These are phyloP conservation scores for Calameuta idolon DNA, from an alignment of 2,888 invertebrate genomes.

Conservation along the genomic window DNA sequence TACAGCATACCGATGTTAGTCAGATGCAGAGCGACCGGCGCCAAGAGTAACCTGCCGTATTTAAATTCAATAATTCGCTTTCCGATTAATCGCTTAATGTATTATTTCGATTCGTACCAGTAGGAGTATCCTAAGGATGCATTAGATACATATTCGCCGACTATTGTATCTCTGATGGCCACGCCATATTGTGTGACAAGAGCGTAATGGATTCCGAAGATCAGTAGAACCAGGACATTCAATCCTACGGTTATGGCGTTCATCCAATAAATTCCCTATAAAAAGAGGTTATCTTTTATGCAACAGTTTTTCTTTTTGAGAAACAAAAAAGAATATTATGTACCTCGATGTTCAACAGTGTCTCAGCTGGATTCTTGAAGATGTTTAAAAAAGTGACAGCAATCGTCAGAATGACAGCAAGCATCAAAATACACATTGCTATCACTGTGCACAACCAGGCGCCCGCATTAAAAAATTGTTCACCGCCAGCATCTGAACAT, in stretches of 20 bases:
- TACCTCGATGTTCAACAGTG: constrained; percentile 35
- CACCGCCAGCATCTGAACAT: constrained; percentile 24
- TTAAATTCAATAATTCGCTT: background rate
- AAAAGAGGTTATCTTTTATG: too few species aligned
- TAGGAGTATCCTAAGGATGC: constrained; percentile 37
- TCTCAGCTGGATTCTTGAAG: constrained; percentile 34
- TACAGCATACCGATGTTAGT: constrained; percentile 22
- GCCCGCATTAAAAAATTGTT: constrained; percentile 34
- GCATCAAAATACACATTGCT: constrained; percentile 27
- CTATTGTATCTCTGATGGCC: constrained; percentile 41
- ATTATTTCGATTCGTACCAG: constrained; percentile 30
- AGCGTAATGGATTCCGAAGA: constrained; percentile 36
- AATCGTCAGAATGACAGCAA: constrained; percentile 25
- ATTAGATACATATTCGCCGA: constrained; percentile 34
- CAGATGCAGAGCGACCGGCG: constrained; percentile 21
- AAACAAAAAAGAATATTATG: background rate
- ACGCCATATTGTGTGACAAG: constrained; percentile 33
- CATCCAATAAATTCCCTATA: constrained; percentile 37
- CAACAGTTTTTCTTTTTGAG: background rate
- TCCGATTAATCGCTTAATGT: background rate
- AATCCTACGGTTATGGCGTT: constrained; percentile 30
- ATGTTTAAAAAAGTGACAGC: constrained; percentile 37
- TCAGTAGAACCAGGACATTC: constrained; percentile 31
- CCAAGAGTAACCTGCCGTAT: constrained; percentile 26
- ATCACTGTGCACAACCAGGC: constrained; percentile 35